phyloP scores from a whole-genome alignment of 2,888 invertebrate species.

The Aphodius sticticus region DNA sequence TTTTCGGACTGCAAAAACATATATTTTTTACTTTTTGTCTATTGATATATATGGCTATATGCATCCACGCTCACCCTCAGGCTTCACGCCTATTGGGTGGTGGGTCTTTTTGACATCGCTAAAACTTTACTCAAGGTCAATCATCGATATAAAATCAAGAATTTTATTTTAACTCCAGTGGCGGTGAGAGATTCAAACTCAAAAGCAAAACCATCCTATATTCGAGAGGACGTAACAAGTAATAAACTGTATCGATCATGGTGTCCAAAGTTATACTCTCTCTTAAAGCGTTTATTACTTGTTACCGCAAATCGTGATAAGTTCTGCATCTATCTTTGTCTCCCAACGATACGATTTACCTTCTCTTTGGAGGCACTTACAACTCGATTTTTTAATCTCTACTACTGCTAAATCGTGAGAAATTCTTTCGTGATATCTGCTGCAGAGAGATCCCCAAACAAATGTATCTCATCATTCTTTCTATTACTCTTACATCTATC shows the following conservation, averaged over 20 bases:
- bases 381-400: background rate
- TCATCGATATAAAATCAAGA: slow-evolving; percentile 4
- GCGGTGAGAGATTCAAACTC: background rate
- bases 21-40: slow-evolving; percentile 27
- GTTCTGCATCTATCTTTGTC: background rate
- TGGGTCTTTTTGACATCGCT: background rate
- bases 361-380: background rate
- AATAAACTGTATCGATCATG: background rate
- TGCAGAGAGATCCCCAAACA: background rate
- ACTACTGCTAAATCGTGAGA: background rate
- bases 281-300: background rate
- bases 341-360: background rate
- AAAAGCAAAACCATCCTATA: slow-evolving; percentile 4
- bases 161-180: slow-evolving; percentile 6
- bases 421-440: background rate
- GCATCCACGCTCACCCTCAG: slow-evolving; percentile 42
- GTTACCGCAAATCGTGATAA: background rate
- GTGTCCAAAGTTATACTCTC: background rate
- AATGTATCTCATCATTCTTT: background rate
- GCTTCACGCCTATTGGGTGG: slow-evolving; percentile 49
- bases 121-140: background rate
- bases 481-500: background rate
- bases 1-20: slow-evolving; percentile 13
- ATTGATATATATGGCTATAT: slow-evolving; percentile 4
- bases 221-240: background rate